Conservation (phyloP, 2,888 invertebrate species). For the Gibbula magus region DNA sequence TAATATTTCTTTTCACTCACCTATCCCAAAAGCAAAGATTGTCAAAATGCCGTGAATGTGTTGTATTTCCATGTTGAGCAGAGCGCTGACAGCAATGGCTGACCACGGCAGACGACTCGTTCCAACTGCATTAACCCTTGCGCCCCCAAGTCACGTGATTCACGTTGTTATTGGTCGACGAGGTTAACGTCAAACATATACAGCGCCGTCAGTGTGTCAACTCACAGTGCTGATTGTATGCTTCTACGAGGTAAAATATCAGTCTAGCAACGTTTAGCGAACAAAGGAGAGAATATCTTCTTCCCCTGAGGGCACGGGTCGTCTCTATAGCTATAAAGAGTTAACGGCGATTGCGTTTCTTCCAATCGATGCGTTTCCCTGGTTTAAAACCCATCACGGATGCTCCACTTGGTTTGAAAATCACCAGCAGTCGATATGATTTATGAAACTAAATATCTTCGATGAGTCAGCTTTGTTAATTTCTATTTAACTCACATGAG, state of each 20-base stretch:
- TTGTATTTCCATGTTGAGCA: neutral
- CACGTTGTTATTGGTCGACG: too few species aligned
- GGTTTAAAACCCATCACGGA: neutral
- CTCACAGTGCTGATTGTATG: too few species aligned
- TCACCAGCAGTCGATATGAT: slow-evolving; percentile 5
- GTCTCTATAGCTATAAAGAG: too few species aligned
- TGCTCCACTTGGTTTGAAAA: neutral
- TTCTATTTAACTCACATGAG: slow-evolving; percentile 3
- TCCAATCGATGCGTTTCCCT: neutral
- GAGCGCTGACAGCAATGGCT: neutral
- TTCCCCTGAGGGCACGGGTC: too few species aligned
- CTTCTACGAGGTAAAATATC: too few species aligned
- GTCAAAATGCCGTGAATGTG: neutral
- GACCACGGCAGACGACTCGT: neutral
- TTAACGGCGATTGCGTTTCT: too few species aligned
- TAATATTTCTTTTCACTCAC: neutral
- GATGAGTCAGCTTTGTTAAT: slow-evolving; percentile 6
- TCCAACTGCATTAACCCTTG: neutral
- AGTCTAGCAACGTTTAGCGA: too few species aligned
- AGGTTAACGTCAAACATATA: too few species aligned
- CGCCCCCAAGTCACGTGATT: neutral
- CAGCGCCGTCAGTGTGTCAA: too few species aligned
- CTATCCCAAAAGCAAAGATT: neutral
- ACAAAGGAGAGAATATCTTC: too few species aligned
- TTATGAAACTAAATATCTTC: neutral